These are phyloP conservation scores for Allobates femoralis DNA, from an alignment of 2,797 vertebrate species.

Conservation along the genomic window DNA sequence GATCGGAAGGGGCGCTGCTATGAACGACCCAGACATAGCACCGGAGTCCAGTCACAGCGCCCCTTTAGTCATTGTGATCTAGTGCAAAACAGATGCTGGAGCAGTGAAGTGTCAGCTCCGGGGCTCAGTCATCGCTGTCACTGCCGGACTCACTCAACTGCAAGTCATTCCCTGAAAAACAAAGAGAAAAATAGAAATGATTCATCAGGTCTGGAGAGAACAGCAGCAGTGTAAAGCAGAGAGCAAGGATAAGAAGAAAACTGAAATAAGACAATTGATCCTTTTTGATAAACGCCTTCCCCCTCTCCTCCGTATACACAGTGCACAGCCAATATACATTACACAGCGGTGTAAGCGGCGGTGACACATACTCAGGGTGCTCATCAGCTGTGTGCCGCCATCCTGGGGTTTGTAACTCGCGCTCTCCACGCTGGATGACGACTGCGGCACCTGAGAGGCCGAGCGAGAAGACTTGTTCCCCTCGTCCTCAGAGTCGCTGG, in stretches of 20 bases:
- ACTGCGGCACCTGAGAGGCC: constrained; percentile 73
- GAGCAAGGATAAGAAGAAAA: too few relatives aligned
- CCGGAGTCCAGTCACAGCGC: constrained; percentile 53
- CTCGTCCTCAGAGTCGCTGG: constrained; percentile 90
- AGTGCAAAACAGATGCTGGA: constrained; percentile 73
- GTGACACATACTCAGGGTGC: constrained; percentile 90
- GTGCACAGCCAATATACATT: too few relatives aligned
- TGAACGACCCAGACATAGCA: too few relatives aligned
- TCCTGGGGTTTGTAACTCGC: constrained; percentile 77
- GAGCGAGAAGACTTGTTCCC: constrained; percentile 69
- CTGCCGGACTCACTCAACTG: constrained; percentile 97
- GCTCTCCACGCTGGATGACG: constrained; percentile 72
- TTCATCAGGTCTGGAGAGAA: not conserved
- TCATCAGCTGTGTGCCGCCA: constrained; percentile 83
- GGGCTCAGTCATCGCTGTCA: constrained; percentile 89
- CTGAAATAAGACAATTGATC: too few relatives aligned
- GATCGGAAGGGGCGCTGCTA: not conserved
- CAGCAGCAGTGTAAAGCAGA: not conserved
- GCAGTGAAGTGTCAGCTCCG: not conserved
- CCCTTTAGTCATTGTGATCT: constrained; percentile 68
- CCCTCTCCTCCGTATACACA: too few relatives aligned
- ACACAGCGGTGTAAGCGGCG: too few relatives aligned
- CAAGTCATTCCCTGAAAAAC: constrained; percentile 90
- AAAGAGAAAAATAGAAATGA: constrained; percentile 40
- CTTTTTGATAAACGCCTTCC: too few relatives aligned